phyloP scores from a whole-genome alignment of 2,113 vertebrate species.

The Ibidorhyncha struthersii region DNA sequence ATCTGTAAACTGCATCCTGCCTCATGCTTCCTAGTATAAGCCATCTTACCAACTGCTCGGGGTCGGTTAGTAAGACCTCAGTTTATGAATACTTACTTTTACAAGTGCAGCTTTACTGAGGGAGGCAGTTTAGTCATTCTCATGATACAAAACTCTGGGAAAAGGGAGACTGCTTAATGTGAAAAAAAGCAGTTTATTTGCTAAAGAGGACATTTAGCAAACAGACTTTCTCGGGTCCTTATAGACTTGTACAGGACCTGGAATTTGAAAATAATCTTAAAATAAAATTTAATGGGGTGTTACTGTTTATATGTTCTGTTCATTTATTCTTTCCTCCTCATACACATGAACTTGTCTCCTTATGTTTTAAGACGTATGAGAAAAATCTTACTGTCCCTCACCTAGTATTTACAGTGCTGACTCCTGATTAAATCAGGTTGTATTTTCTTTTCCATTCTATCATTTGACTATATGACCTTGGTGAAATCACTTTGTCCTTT shows the following conservation, averaged over 20 bases:
- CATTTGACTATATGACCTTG: not conserved
- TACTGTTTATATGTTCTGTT: not conserved
- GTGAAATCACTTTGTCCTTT: not conserved
- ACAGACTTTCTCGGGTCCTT: not conserved
- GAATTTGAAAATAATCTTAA: not conserved
- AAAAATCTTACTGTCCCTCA: not conserved
- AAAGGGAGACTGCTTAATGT: not conserved
- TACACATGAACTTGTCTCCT: not conserved
- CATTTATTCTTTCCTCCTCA: not conserved
- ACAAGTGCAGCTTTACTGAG: not conserved
- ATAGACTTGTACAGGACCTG: not conserved
- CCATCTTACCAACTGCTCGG: not conserved
- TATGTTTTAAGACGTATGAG: not conserved
- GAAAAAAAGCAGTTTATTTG: not conserved
- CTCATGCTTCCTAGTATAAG: not conserved
- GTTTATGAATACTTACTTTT: not conserved
- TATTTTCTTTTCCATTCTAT: not conserved
- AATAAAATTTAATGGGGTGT: not conserved
- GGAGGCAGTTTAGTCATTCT: slow-evolving; percentile 1
- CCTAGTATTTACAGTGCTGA: not conserved
- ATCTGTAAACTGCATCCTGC: not conserved
- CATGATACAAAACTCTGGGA: not conserved
- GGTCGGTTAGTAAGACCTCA: not conserved
- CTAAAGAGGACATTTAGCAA: not conserved
- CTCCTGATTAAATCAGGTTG: not conserved